Percentiles rank a stretch among this genome's conserved stretches.
Evolutionary conservation across 2,797 vertebrate genomes (phyloP).

Genomic region (Lepus townsendii): DNA sequence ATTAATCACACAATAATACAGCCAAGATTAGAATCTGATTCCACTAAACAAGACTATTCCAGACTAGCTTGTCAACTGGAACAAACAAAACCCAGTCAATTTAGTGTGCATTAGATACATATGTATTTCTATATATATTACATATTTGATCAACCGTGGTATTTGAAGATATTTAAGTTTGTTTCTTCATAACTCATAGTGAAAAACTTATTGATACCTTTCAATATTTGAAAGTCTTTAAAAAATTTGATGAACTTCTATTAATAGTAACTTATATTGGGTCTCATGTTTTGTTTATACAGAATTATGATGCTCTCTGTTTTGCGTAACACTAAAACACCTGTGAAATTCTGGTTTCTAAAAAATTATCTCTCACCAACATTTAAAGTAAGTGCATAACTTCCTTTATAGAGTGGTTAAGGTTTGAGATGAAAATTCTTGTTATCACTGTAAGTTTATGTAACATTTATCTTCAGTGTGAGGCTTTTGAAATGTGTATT

Average conservation of each 20-base stretch:
- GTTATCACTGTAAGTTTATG: not conserved
- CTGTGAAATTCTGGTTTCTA: constrained; percentile 99
- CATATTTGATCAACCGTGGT: not conserved
- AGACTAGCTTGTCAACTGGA: not conserved
- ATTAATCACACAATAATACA: not conserved
- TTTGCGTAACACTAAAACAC: constrained; percentile 95
- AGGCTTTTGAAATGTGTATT: constrained; percentile 11
- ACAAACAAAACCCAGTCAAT: not conserved
- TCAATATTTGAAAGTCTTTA: constrained; percentile 37
- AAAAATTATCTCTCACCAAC: constrained; percentile 98
- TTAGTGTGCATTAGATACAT: not conserved
- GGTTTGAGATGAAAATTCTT: constrained; percentile 12
- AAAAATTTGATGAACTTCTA: constrained; percentile 53
- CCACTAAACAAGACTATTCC: not conserved
- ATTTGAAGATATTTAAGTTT: not conserved
- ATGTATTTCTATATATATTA: not conserved
- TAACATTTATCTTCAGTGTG: not conserved
- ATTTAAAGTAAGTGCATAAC: constrained; percentile 93
- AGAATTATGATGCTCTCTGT: constrained; percentile 99
- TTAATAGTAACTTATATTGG: constrained; percentile 65
- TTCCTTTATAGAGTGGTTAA: constrained; percentile 31
- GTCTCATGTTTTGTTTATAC: constrained; percentile 84
- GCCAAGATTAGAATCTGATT: not conserved
- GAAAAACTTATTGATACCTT: constrained; percentile 19
- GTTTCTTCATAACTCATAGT: not conserved